A percentile compares a stretch with the other conserved stretches of the same genome.
Evolutionary conservation across 1,140 invertebrate species (phyloP).

Genomic region (Drosophila ogumai): DNA sequence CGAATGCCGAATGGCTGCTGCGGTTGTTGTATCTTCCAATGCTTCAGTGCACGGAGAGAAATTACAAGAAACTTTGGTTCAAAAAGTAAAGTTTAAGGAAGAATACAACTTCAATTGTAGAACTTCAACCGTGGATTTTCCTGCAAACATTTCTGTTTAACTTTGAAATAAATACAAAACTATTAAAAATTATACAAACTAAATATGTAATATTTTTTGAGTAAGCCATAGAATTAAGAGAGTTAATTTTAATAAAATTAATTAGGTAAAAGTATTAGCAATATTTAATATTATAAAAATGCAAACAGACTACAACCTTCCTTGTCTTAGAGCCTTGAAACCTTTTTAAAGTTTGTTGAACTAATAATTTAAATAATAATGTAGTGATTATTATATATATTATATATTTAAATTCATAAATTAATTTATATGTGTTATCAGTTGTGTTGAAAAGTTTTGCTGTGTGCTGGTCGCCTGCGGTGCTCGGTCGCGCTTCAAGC

Average conservation of each 20-base stretch:
- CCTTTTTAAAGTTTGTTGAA: neutral
- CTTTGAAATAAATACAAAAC: neutral
- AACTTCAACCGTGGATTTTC: neutral
- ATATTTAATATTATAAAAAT: neutral
- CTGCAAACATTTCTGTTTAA: neutral
- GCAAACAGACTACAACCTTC: too few relatives aligned
- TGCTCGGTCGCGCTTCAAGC: constrained; percentile 74
- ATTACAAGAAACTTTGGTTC: neutral
- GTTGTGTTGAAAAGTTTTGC: neutral
- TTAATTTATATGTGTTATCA: neutral
- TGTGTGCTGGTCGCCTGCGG: constrained; percentile 59
- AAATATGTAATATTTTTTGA: neutral
- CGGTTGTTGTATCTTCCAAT: constrained; percentile 25
- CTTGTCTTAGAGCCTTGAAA: neutral
- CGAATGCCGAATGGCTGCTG: constrained; percentile 65
- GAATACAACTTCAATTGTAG: neutral
- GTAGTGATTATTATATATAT: neutral
- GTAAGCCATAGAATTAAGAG: neutral
- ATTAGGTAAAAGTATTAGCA: neutral
- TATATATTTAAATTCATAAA: neutral
- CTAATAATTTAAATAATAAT: neutral
- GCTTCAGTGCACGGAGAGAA: constrained; percentile 9
- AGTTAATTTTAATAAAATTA: too few relatives aligned
- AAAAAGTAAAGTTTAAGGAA: neutral
- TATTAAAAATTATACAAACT: neutral